Base-by-base conservation (phyloP, 2,113 vertebrate species). In the Montifringilla adamsi region DNA sequence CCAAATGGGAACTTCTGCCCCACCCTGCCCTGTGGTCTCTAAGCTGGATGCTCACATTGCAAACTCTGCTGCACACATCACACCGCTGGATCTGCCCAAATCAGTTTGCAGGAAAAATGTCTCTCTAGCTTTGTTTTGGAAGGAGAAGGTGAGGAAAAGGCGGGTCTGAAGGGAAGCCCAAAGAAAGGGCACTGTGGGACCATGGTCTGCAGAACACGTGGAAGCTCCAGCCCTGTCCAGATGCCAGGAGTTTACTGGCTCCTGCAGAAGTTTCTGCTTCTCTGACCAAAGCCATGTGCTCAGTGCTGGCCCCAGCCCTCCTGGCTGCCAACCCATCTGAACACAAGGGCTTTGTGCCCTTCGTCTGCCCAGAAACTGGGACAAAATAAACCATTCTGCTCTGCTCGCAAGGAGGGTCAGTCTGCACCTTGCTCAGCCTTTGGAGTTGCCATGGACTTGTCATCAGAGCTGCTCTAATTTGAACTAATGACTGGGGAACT, bases 401-500 rank as follows among this genome's bases (percentile, higher is more conserved):
- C 46, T 15, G 78, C 52, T 68, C 10, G 1, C 8, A 3, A 39
- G 37, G 74, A 69, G 76, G 89, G 72, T 70, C 90, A 90, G 37
- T 0, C 72, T 23, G 55, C 84, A 89, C 87, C 81, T 89, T 89
- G 81, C 78, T 37, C 66, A 27, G 76, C 70, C 77, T 46, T 59
- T 63, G 79, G 58, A 91, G 47, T 33, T 84, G 83, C 88, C 64
- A 10, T 43, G 14, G 2, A 17, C 68, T 88, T 52, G 77, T 96
- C 93, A 91, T 85, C 68, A 70, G 60, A 78, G 92, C 64, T 31
- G 66, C 75, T 89, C 90, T 96, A 92, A 97, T 97, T 95, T 84
- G 96, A 88, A 39, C 86, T 97, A 97, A 97, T 87, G 90, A 91
- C 84, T 91, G 81, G 73, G 79, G 74, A 95, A 47, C 69, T 74